Evolutionary conservation across 2,888 invertebrate species (phyloP), one percentile per base, ranked within the genome.

Genomic region (Melieria omissa): DNA sequence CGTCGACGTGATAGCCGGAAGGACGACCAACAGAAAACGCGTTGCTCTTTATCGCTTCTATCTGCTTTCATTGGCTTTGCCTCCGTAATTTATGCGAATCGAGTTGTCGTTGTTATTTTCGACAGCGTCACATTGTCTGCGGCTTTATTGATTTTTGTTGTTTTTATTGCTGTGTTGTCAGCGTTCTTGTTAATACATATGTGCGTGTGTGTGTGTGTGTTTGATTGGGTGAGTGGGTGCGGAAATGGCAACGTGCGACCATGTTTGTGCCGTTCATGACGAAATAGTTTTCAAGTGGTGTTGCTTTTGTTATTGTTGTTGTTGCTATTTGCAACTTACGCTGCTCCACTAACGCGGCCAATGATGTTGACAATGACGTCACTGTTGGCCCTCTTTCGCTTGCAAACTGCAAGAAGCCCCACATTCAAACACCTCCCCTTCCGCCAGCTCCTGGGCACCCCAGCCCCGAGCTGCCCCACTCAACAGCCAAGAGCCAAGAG

Each of bases 61-160:
- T 29, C 29, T 29, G 29, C 29, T 1, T 3, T 29, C 29, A 29
- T 29, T 29, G 2, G 29, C 29, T 29, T 3, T 29, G 29, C 29
- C 29, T 29, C 3, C 29, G 29, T 29, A 29, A 29, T 29, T 29
- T 29, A 29, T 29, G 29, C 29, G 29, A 29, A 29, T 29, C 29
- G 29, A 29, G 29, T 2, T 42, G 42, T 42, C 42, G 10, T 42
- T 45, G 14, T 52, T 62, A 46, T 62, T 62, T 60, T 14, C 60
- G 69, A 55, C 54, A 63, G 81, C 82, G 83, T 80, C 83, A 82
- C 79, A 77, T 75, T 82, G 81, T 82, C 80, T 81, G 80, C 71
- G 76, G 63, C 69, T 65, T 71, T 82, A 81, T 82, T 79, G 80
- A 82, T 81, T 82, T 73, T 68, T 65, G 63, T 81, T 78, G 62